Evolutionary conservation across 2,888 invertebrate species (phyloP), one percentile per base, ranked within the genome.

Genomic region (Drosophila engyochracea): DNA sequence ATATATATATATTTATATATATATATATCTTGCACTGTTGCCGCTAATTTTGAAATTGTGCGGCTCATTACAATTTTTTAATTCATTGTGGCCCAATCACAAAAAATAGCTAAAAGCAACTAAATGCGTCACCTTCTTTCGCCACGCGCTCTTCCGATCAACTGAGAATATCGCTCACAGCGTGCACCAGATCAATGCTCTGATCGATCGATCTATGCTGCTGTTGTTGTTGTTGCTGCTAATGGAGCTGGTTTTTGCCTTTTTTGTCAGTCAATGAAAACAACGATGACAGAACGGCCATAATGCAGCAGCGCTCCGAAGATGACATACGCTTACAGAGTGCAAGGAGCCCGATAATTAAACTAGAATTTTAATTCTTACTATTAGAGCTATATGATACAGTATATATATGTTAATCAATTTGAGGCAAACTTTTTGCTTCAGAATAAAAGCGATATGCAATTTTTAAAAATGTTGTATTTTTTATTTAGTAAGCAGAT

Each of bases 41-140:
- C 44, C 53, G 31, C 4, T 22, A 58, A 72, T 66, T 68, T 54
- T 74, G 49, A 60, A 60, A 49, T 59, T 47, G 35, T 30, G 33
- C 53, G 52, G 44, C 60, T 51, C 54, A 25, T 53, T 66, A 74
- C 37, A 72, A 55, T 53, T 70, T 25, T 70, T 53, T 53, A 70
- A 74, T 63, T 65, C 39, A 62, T 64, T 49, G 53, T 35, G 68
- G 64, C 49, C 44, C 62, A 78, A 80, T 76, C 68, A 74, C 81
- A 61, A 78, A 81, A 85, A 85, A 85, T 85, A 85, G 79, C 71
- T 62, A 67, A 51, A 47, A 82, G 41, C 60, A 63, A 54, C 68
- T 35, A 73, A 67, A 84, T 76, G 81, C 77, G 88, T 81, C 77
- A 83, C 71, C 76, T 73, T 70, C 55, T 52, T 52, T 61, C 76